Conservation (phyloP, 2,113 vertebrate genomes). For the Irena cyanogastra region DNA sequence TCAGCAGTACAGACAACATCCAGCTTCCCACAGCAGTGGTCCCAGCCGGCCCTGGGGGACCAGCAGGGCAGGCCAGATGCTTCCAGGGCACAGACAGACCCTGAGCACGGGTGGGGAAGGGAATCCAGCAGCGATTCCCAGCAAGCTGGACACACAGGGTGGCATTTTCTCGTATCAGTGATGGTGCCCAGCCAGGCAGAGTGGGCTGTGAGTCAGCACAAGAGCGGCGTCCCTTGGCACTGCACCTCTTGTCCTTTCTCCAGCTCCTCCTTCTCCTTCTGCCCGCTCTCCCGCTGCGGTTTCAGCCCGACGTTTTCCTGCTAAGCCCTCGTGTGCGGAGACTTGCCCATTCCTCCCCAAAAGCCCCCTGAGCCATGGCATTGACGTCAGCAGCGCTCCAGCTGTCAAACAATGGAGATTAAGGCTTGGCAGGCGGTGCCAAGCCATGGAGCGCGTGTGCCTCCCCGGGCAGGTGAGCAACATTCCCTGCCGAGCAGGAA, state of each 20-base stretch:
- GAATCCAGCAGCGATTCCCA: not conserved
- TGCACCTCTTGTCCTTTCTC: not conserved
- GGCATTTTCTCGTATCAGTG: not conserved
- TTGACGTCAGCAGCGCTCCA: slow-evolving; percentile 55
- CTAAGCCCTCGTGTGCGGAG: not conserved
- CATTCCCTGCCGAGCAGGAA: slow-evolving; percentile 9
- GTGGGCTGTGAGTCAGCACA: not conserved
- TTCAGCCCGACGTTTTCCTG: not conserved
- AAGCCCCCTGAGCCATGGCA: slow-evolving; percentile 59
- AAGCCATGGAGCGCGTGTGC: not conserved
- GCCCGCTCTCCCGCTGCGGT: not conserved
- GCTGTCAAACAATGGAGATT: slow-evolving; percentile 51
- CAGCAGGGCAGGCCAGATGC: not conserved
- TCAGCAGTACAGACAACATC: not conserved
- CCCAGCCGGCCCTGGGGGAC: not conserved
- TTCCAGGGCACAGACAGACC: fast-evolving
- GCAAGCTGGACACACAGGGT: not conserved
- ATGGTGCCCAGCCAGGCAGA: not conserved
- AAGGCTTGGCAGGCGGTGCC: slow-evolving; percentile 5
- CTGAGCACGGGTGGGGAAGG: not conserved
- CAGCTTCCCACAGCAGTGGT: fast-evolving
- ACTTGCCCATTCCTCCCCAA: slow-evolving; percentile 37
- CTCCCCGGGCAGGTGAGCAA: slow-evolving; percentile 27
- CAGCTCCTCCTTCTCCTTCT: not conserved
- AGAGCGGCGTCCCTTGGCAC: not conserved